Base-by-base conservation (phyloP, 1,140 invertebrate species). In the Drosophila yakuba region DNA sequence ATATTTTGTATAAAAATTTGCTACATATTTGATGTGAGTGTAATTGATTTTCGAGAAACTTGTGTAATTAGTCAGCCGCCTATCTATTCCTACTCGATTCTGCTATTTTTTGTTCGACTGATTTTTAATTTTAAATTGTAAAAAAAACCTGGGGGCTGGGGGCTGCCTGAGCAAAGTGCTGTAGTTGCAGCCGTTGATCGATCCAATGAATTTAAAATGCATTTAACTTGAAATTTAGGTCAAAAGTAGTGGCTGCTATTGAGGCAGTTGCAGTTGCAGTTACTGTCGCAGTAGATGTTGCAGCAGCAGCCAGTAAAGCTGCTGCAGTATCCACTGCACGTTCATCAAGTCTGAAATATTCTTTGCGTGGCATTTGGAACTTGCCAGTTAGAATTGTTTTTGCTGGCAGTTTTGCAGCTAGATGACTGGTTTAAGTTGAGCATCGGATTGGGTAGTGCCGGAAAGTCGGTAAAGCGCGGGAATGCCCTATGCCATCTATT, bases 191-290 rank as follows among this genome's bases (percentile, higher is more conserved):
- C 73, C 52, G 72, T 58, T 83, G 84, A 88, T 89, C 85, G 84
- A 89, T 89, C 80, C 84, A 89, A 89, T 89, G 85, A 89, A 90
- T 90, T 85, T 84, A 90, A 89, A 89, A 90, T 90, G 80, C 80
- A 90, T 89, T 89, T 89, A 85, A 84, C 55, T 81, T 85, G 80
- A 85, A 90, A 89, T 89, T 90, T 89, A 80, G 84, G 84, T 89
- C 85, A 89, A 81, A 85, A 85, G 76, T 90, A 74, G 84, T 80
- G 78, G 83, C 57, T 74, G 69, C 61, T 78, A 59, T 51, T 45
- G 41, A 44, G 52, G 61, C 48, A 43, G 32, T 74, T 64, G 73
- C 58, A 47, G 58, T 38, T 59, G 74, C 45, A 45, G 52, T 56
- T 69, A 63, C 55, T 59, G 75, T 10, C 41, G 58, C 25, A 35